phyloP scores from a whole-genome alignment of 2,888 invertebrate species.

The Drosophila rubida region DNA sequence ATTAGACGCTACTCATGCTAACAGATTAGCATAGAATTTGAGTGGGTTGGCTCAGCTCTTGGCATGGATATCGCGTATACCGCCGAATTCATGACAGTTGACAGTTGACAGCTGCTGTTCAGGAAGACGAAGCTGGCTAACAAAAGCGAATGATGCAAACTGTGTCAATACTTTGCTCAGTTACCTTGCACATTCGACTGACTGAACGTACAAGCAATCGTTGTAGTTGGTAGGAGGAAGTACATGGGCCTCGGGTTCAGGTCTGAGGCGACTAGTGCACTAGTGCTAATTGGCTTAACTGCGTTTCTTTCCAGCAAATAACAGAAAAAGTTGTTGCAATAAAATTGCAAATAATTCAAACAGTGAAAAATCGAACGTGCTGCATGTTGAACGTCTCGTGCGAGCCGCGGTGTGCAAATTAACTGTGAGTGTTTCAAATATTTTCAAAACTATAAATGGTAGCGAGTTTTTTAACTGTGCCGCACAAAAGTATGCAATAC shows the following conservation, averaged over 20 bases:
- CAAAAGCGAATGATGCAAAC: slow-evolving; percentile 51
- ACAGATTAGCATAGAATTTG: slow-evolving; percentile 72
- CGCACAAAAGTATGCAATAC: slow-evolving; percentile 40
- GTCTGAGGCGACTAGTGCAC: slow-evolving; percentile 38
- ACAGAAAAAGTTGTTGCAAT: slow-evolving; percentile 66
- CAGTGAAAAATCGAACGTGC: slow-evolving; percentile 77
- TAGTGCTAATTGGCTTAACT: slow-evolving; percentile 75
- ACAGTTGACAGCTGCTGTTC: slow-evolving; percentile 17
- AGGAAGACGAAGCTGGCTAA: slow-evolving; percentile 55
- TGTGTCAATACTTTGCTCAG: slow-evolving; percentile 72
- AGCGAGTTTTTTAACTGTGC: neutral
- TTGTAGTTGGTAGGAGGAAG: neutral
- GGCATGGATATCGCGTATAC: slow-evolving; percentile 20
- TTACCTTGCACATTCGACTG: slow-evolving; percentile 48
- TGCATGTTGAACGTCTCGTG: slow-evolving; percentile 61
- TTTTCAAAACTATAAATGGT: neutral
- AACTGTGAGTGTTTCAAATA: neutral
- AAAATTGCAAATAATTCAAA: slow-evolving; percentile 63
- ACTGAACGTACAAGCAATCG: slow-evolving; percentile 3
- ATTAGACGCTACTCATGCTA: slow-evolving; percentile 59
- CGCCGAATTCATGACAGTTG: slow-evolving; percentile 14
- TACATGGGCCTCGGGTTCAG: slow-evolving; percentile 28
- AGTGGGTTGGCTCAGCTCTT: slow-evolving; percentile 27
- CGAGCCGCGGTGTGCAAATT: slow-evolving; percentile 17
- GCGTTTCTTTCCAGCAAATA: slow-evolving; percentile 65